Percentiles rank a stretch among this genome's conserved stretches.
phyloP scores from a whole-genome alignment of 2,113 vertebrate species.

The Daphoenositta chrysoptera region DNA sequence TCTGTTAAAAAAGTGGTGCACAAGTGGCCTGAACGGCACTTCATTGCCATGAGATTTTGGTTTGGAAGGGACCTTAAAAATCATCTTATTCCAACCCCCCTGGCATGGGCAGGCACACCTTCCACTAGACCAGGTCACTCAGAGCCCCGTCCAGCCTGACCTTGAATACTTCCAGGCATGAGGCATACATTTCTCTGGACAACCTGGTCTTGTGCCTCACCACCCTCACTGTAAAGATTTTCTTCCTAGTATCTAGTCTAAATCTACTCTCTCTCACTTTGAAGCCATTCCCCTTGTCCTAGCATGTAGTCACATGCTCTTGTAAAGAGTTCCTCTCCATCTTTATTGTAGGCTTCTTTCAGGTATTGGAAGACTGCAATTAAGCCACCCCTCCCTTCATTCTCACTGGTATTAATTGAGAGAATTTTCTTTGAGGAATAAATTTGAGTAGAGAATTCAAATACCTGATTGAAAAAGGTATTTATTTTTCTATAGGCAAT shows the following conservation, averaged over 20 bases:
- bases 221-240: background rate
- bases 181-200: background rate
- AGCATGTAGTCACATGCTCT: background rate
- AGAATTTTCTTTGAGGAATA: background rate
- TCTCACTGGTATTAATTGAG: background rate
- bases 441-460: background rate
- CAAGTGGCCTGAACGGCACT: background rate
- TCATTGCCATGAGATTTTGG: background rate
- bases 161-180: background rate
- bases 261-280: background rate
- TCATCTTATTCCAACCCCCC: background rate
- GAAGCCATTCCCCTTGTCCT: background rate
- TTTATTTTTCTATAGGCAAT: background rate
- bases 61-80: background rate
- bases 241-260: background rate
- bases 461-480: background rate
- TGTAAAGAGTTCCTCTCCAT: background rate
- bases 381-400: background rate
- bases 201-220: background rate
- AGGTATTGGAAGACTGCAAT: background rate
- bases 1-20: background rate
- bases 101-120: background rate
- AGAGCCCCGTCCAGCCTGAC: background rate
- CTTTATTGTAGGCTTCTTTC: background rate
- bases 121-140: background rate